Evolutionary conservation across 2,797 vertebrate species (phyloP), one percentile per base, ranked within the genome.

Genomic region (Danio tinwini): DNA sequence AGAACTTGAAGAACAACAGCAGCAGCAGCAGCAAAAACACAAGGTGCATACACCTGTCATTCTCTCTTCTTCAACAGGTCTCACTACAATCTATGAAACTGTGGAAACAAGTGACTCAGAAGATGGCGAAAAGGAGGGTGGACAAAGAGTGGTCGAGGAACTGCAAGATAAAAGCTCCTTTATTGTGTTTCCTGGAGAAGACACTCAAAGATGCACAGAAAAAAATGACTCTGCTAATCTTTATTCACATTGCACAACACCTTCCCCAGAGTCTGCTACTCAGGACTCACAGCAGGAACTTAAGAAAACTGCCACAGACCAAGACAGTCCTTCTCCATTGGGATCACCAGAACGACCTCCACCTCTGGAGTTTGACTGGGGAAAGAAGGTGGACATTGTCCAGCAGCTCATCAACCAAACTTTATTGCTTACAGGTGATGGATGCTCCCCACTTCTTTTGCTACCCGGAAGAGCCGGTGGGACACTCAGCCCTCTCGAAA

Each of bases 361-460:
- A 6, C 90, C 93, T 11, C 84, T 90, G 62, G 93, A 94, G 10
- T 87, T 94, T 84, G 93, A 94, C 82, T 95, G 94, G 93, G 90
- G 89, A 2, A 90, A 90, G 87, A 96, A 96, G 71, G 94, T 94
- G 1, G 95, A 95, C 71, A 94, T 97, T 0, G 95, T 98, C 76
- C 96, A 97, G 88, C 96, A 98, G 91, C 91, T 98, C 83, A 95
- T 98, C 88, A 95, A 95, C 84, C 95, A 97, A 89, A 95, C 96
- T 0, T 88, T 98, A 75, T 86, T 97, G 77, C 90, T 96, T 40
- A 93, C 94, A 0, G 87, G 93, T 10, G 92, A 93, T 0, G 77
- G 91, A 63, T 93, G 92, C 88, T 92, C 91, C 3, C 90, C 93
- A 0, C 83, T 92, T 81, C 83, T 94, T 47, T 86, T 93, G 50